These are phyloP conservation scores for Ligdia adustata DNA, from an alignment of 2,888 invertebrate genomes.

Conservation along the genomic window DNA sequence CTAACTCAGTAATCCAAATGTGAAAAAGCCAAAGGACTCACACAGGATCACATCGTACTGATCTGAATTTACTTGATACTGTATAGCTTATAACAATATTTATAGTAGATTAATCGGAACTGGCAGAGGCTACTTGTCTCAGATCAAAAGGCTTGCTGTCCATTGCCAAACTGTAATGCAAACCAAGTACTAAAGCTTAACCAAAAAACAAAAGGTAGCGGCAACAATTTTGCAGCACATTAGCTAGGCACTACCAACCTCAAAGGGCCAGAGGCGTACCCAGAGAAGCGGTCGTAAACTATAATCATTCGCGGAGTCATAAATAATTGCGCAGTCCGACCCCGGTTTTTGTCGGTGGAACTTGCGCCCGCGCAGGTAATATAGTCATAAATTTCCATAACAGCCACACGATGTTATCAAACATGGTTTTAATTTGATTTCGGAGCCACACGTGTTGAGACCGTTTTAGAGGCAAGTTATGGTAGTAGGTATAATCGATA, in stretches of 20 bases:
- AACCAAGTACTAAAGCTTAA: too few species aligned
- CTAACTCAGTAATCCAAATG: too few species aligned
- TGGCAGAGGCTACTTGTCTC: too few species aligned
- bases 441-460: slow-evolving; percentile 81
- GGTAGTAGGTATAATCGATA: slow-evolving; percentile 62
- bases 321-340: slow-evolving; percentile 78
- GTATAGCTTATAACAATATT: too few species aligned
- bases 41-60: too few species aligned
- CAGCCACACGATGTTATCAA: slow-evolving; percentile 84
- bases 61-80: too few species aligned
- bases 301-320: slow-evolving; percentile 81
- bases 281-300: slow-evolving; percentile 76
- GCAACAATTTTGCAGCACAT: slow-evolving; percentile 47
- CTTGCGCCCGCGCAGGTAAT: slow-evolving; percentile 81
- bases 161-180: too few species aligned
- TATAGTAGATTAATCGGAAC: too few species aligned
- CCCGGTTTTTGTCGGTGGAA: slow-evolving; percentile 73
- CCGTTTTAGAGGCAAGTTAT: slow-evolving; percentile 71
- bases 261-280: slow-evolving; percentile 60
- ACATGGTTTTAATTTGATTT: slow-evolving; percentile 84
- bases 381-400: slow-evolving; percentile 85
- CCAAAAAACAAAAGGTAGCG: slow-evolving; percentile 30
- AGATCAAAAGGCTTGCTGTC: too few species aligned
- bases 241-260: slow-evolving; percentile 39
- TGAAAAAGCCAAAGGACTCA: too few species aligned